These are phyloP conservation scores for Diglossa cyanea DNA, from an alignment of 2,797 vertebrate genomes.

Conservation along the genomic window DNA sequence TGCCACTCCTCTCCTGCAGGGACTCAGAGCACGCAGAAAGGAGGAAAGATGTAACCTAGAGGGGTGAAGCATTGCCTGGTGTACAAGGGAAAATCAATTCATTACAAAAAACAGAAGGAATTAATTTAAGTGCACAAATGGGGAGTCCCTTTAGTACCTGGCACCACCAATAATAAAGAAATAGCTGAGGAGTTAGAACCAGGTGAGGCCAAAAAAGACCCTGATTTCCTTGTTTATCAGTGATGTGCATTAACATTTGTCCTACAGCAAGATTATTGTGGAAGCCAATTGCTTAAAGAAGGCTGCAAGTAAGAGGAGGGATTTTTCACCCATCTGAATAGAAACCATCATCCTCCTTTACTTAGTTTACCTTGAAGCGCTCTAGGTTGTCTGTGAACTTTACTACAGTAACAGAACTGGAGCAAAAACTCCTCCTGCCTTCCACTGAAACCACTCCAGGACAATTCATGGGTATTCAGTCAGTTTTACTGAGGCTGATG, in stretches of 20 bases:
- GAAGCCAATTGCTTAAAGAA: not conserved
- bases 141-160: not conserved
- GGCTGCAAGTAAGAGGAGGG: not conserved
- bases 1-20: not conserved
- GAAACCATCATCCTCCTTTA: not conserved
- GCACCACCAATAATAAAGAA: not conserved
- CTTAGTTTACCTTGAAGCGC: not conserved
- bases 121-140: not conserved
- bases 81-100: not conserved
- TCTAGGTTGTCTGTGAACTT: not conserved
- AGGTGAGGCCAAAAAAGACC: not conserved
- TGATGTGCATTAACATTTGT: not conserved
- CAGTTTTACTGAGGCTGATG: not conserved
- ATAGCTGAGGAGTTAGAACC: not conserved
- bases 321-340: not conserved
- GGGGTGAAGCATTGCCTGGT: not conserved
- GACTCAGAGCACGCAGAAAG: not conserved
- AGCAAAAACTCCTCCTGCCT: not conserved
- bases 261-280: not conserved
- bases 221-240: not conserved
- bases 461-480: not conserved
- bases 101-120: not conserved
- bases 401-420: not conserved
- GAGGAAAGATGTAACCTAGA: not conserved
- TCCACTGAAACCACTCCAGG: not conserved